These are phyloP conservation scores for Monodelphis domestica DNA, from an alignment of 2,797 vertebrate genomes.

Conservation along the genomic window DNA sequence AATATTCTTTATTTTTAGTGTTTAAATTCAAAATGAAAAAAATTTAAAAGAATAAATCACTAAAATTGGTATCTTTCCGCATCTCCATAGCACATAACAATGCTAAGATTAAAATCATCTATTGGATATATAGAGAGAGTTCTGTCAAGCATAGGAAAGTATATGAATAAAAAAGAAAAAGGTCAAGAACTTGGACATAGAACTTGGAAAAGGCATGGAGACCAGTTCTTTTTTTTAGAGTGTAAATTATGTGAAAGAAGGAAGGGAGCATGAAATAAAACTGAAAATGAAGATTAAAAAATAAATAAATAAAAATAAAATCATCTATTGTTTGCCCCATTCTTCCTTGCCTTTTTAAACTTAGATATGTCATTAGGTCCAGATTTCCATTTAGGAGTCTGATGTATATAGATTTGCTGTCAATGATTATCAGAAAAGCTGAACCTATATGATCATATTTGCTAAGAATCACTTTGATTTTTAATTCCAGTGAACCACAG, in stretches of 20 bases:
- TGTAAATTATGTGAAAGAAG: no score
- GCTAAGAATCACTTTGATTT: background rate
- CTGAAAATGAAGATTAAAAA: no score
- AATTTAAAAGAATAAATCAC: background rate
- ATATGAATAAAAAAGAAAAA: no score
- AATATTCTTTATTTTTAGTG: background rate
- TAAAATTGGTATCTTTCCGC: background rate
- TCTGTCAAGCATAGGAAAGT: no score
- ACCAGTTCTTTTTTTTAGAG: no score
- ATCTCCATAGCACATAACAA: slow-evolving; percentile 31
- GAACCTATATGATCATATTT: background rate
- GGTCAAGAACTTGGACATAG: no score
- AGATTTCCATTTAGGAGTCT: background rate
- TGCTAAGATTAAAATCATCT: background rate
- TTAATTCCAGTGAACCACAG: slow-evolving; percentile 3
- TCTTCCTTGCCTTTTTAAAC: background rate
- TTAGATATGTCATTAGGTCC: background rate
- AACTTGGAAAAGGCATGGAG: no score
- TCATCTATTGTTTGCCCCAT: background rate
- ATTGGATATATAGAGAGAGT: no score
- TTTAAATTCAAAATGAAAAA: background rate
- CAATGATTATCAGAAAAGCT: slow-evolving; percentile 13
- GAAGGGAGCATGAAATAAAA: no score
- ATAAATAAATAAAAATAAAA: no score
- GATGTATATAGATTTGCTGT: background rate